Base-by-base conservation (phyloP, 2,888 invertebrate species). In the Lasioglossum figueresi region DNA sequence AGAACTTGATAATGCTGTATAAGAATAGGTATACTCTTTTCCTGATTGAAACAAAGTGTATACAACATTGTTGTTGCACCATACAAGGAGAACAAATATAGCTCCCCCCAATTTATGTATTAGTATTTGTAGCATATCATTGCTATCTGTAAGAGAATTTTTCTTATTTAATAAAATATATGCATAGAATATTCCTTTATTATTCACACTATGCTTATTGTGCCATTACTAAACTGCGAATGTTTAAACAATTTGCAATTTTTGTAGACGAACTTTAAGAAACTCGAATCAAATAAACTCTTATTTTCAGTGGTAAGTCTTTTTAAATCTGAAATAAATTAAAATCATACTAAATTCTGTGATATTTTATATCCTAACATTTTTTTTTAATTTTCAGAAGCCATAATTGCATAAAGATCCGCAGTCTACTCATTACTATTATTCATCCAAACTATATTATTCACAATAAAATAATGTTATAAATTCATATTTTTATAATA, bases 11-110 rank as follows among this genome's bases (percentile, higher is more conserved):
- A 88, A 88, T n/a, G 93, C 93, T 85, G 92, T 89, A 73, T 95
- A 95, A 70, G 91, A 91, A 87, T 94, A 95, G 34, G 83, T 81
- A 71, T 95, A 95, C 86, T 93, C 91, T 79, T 93, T 94, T 70
- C 93, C 94, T 16, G 92, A 85, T 70, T 82, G 88, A 88, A 95
- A 95, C 82, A 94, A 91, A 87, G 84, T 72, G 68, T 82, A 76
- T 27, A 75, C 77, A 68, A 63, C 63, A 87, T 52, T 37, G 75
- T 27, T 76, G 27, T 79, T 79, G 37, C 56, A 87, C 52, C 88
- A 75, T 14, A 87, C 14, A 19, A 89, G 52, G 40, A 87, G 63
- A 43, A 90, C 19, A 72, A 88, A 70, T 66, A 88, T 45, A 48
- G 63, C 70, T 52, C 34, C 76, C 43, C 59, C 45, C 56, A 84